Conservation (phyloP, 53 echinoderm and acorn worm genomes). For the Holothuria leucospilota region DNA sequence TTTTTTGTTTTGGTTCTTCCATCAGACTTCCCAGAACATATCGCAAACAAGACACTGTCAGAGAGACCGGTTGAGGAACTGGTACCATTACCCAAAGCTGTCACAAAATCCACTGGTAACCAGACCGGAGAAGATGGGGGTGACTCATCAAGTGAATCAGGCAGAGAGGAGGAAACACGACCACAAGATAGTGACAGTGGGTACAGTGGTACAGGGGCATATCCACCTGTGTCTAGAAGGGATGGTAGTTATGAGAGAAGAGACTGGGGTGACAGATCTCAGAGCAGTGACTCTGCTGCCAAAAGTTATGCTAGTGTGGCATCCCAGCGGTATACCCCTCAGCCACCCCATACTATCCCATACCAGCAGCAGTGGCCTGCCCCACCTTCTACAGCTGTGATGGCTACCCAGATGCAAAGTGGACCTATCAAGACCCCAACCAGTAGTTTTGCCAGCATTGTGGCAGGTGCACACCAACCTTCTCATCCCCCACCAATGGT, state of each 20-base stretch:
- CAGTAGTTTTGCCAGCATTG: conserved; percentile 13
- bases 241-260: conserved; percentile 11
- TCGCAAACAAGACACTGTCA: conserved; percentile 88
- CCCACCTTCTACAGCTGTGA: conserved; percentile 1
- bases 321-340: conserved; percentile 18
- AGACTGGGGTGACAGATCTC: not conserved
- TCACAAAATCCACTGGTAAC: conserved; percentile 82
- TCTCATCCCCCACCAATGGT: conserved; percentile 41
- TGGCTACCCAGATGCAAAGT: not conserved
- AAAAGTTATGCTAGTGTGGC: conserved; percentile 39
- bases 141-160: conserved; percentile 80
- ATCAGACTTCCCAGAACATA: conserved; percentile 91
- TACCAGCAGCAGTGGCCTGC: conserved; percentile 49
- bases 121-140: conserved; percentile 80
- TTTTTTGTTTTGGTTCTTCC: no score
- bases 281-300: not conserved
- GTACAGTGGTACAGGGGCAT: conserved; percentile 78
- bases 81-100: conserved; percentile 34
- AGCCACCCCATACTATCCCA: conserved; percentile 7
- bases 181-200: conserved; percentile 95
- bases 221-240: conserved; percentile 2
- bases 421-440: not conserved
- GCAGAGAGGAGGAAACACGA: conserved; percentile 67
- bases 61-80: conserved; percentile 65
- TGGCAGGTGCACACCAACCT: conserved; percentile 21